phyloP scores from a whole-genome alignment of 2,113 vertebrate genomes.

The Pelecanoides urinatrix region DNA sequence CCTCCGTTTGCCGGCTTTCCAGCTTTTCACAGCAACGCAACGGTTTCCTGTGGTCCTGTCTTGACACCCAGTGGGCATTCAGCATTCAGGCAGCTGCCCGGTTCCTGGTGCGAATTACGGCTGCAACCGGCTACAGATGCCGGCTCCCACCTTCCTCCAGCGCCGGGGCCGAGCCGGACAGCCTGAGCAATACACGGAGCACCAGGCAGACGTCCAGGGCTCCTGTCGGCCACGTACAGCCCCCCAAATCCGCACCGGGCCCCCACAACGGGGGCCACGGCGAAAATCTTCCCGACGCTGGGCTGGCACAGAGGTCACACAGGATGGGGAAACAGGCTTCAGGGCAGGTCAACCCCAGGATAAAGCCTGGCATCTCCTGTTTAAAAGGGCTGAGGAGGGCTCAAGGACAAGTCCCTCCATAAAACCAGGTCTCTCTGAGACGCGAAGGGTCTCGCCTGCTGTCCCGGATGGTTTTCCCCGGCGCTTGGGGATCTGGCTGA shows the following conservation, averaged over 20 bases:
- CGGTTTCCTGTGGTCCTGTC: neutral
- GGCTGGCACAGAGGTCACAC: neutral
- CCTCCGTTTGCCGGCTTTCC: neutral
- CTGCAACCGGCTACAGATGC: neutral
- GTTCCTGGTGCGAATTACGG: rapidly evolving
- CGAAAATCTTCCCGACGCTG: rapidly evolving
- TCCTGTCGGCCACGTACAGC: rapidly evolving
- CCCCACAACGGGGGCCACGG: rapidly evolving
- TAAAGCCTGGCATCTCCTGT: neutral
- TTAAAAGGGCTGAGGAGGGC: neutral
- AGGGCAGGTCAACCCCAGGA: rapidly evolving
- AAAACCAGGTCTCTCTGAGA: neutral
- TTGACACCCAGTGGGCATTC: conserved; percentile 56
- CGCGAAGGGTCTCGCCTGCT: neutral
- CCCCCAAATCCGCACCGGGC: rapidly evolving
- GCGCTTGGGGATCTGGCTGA: neutral
- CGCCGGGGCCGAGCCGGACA: neutral
- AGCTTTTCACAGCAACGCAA: neutral
- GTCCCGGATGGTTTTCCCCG: neutral
- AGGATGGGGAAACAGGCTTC: neutral
- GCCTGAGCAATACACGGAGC: neutral
- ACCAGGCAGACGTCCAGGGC: neutral
- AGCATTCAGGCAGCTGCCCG: neutral
- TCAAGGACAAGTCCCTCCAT: neutral
- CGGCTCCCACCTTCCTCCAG: rapidly evolving